phyloP scores from a whole-genome alignment of 2,797 vertebrate species.

The Hoplostethus atlanticus region DNA sequence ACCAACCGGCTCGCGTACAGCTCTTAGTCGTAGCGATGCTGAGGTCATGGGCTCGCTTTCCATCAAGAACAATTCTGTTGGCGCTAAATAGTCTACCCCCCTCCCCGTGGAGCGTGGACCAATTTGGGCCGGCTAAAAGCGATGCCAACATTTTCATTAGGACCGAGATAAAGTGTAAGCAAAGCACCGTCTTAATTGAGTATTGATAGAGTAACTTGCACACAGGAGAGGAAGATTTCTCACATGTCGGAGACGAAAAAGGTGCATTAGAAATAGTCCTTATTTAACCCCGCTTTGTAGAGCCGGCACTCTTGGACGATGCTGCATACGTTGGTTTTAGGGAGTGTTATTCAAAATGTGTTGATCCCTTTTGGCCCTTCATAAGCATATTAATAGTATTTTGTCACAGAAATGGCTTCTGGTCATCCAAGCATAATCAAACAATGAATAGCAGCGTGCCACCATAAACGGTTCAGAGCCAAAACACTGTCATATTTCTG shows the following conservation, averaged over 20 bases:
- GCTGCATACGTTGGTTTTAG: constrained; percentile 69
- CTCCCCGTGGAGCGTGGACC: not conserved
- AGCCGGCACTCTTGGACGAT: constrained; percentile 66
- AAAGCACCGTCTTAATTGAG: constrained; percentile 18
- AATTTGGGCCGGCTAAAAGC: constrained; percentile 11
- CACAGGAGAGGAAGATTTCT: constrained; percentile 18
- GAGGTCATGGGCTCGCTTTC: not conserved
- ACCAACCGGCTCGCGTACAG: not conserved
- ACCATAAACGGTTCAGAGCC: constrained; percentile 67
- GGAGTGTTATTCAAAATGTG: constrained; percentile 71
- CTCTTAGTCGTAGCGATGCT: not conserved
- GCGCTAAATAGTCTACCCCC: not conserved
- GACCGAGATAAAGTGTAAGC: constrained; percentile 24
- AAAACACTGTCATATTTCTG: constrained; percentile 64
- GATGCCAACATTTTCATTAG: constrained; percentile 7
- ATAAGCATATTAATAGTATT: constrained; percentile 81
- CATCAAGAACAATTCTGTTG: not conserved
- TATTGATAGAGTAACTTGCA: constrained; percentile 17
- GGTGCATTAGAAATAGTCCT: constrained; percentile 58
- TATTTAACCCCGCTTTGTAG: constrained; percentile 60
- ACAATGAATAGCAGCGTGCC: constrained; percentile 62
- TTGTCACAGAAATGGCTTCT: constrained; percentile 71
- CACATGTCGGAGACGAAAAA: constrained; percentile 25
- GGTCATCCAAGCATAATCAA: constrained; percentile 73
- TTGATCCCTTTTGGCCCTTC: constrained; percentile 73